Percentiles rank a stretch among this genome's conserved stretches.
phyloP scores from a whole-genome alignment of 2,797 vertebrate genomes.

The Acanthornis magna region DNA sequence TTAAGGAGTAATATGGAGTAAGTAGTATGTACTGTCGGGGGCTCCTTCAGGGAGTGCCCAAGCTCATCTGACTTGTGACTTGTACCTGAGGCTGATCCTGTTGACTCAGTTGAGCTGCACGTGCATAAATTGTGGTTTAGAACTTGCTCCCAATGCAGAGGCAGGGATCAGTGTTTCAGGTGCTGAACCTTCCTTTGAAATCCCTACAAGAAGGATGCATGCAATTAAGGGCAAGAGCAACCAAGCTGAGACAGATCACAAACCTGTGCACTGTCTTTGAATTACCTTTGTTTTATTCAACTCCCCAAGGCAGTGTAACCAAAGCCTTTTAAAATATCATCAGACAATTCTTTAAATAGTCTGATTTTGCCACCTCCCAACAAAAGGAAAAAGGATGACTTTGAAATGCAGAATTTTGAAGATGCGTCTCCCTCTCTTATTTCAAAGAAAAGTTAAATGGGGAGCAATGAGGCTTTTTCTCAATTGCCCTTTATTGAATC shows the following conservation, averaged over 20 bases:
- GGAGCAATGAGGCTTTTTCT: background rate
- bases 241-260: slow-evolving; percentile 35
- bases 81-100: background rate
- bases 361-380: slow-evolving; percentile 5
- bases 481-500: background rate
- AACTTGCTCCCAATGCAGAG: background rate
- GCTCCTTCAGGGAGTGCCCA: background rate
- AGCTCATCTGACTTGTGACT: background rate
- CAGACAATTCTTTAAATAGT: slow-evolving; percentile 34
- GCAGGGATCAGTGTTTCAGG: slow-evolving; percentile 2
- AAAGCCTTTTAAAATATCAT: slow-evolving; percentile 51
- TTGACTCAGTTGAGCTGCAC: background rate
- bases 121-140: background rate
- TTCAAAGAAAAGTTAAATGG: background rate
- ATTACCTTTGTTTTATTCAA: slow-evolving; percentile 45
- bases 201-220: background rate
- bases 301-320: slow-evolving; percentile 8
- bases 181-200: slow-evolving; percentile 35
- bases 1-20: background rate
- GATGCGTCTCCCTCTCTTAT: background rate
- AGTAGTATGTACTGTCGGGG: background rate
- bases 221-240: background rate
- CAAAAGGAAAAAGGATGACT: background rate
- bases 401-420: slow-evolving; percentile 25
- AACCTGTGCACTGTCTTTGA: background rate